A percentile compares a stretch with the other conserved stretches of the same genome.
These are phyloP conservation scores for Xerus inauris DNA, from an alignment of 2,113 vertebrate species.

Conservation along the genomic window DNA sequence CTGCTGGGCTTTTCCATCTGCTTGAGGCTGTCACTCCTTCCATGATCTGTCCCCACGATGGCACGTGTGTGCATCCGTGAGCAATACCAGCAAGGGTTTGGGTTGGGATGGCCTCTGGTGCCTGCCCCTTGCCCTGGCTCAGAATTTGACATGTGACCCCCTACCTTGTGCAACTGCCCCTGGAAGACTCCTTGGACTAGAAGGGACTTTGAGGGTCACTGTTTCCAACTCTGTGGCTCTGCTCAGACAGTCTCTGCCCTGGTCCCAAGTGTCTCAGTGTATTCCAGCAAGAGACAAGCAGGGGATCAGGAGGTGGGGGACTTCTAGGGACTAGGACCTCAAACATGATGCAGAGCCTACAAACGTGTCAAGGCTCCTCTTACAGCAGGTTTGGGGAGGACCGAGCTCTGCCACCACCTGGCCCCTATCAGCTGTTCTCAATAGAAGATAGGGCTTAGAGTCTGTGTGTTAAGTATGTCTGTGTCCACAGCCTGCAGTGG, in stretches of 20 bases:
- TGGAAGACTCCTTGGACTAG: neutral
- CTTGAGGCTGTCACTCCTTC: slow-evolving; percentile 64
- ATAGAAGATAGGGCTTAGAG: neutral
- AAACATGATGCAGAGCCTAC: neutral
- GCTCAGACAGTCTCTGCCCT: neutral
- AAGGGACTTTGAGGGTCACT: neutral
- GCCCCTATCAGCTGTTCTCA: neutral
- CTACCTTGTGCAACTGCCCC: neutral
- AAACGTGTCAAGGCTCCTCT: neutral
- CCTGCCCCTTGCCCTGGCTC: neutral
- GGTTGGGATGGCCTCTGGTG: neutral
- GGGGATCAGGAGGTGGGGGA: neutral
- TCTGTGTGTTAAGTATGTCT: neutral
- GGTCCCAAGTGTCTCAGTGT: neutral
- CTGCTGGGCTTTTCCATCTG: slow-evolving; percentile 60
- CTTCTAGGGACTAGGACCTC: neutral
- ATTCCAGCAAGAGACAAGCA: neutral
- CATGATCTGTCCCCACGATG: neutral
- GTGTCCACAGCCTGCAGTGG: neutral
- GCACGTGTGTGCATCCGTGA: neutral
- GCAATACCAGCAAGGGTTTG: neutral
- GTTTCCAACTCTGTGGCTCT: neutral
- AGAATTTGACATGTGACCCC: neutral
- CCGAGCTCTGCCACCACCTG: neutral
- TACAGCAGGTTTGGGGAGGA: neutral